These are phyloP conservation scores for Perccottus glenii DNA, from an alignment of 2,113 vertebrate genomes.

Conservation along the genomic window DNA sequence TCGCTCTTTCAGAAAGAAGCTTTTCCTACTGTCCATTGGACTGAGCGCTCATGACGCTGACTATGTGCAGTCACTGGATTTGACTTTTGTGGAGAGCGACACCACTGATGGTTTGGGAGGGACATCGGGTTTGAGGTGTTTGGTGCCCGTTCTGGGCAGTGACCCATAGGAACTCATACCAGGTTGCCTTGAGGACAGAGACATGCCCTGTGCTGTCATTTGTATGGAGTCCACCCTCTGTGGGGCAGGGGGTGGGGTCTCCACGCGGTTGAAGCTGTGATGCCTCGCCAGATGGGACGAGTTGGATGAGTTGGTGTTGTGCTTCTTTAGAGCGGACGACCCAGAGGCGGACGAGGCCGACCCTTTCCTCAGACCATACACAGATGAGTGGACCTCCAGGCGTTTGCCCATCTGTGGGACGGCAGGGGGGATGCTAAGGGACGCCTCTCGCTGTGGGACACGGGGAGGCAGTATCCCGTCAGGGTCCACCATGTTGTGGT, in stretches of 20 bases:
- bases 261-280: constrained; percentile 91
- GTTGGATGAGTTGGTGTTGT: constrained; percentile 99
- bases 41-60: constrained; percentile 55
- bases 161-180: constrained; percentile 91
- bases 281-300: constrained; percentile 95
- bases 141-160: constrained; percentile 89
- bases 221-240: constrained; percentile 99
- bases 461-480: constrained; percentile 88
- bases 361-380: constrained; percentile 91
- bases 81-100: constrained; percentile 90
- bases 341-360: constrained; percentile 63
- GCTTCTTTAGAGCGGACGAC: constrained; percentile 89
- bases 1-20: constrained; percentile 49
- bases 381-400: constrained; percentile 90
- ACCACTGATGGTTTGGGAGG: constrained; percentile 95
- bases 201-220: constrained; percentile 85
- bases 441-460: constrained; percentile 95
- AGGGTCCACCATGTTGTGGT: constrained; percentile 86
- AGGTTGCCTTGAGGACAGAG: constrained; percentile 89
- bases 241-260: constrained; percentile 92
- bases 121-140: constrained; percentile 94
- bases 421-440: constrained; percentile 84
- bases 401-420: constrained; percentile 93
- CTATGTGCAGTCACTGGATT: constrained; percentile 96
- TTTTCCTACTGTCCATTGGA: constrained; percentile 58